Percentiles rank a stretch among this genome's conserved stretches.
Evolutionary conservation across 2,797 vertebrate genomes (phyloP).

Genomic region (Tapirus indicus): DNA sequence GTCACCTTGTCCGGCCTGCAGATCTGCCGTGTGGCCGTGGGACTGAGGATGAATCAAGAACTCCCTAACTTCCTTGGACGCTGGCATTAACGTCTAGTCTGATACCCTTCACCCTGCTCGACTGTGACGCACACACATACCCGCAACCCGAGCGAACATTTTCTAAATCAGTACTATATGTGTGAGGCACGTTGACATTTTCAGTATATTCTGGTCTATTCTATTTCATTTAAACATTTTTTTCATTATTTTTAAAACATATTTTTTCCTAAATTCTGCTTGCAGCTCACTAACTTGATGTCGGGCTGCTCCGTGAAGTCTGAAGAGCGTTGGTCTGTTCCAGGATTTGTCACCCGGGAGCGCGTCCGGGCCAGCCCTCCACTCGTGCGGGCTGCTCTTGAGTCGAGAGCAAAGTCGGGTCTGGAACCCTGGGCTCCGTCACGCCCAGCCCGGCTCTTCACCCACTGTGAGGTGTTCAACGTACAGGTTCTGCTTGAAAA

Average conservation of each 20-base stretch:
- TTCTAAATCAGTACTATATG: neutral
- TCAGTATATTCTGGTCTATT: neutral
- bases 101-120: neutral
- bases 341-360: accelerated
- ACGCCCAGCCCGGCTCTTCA: accelerated
- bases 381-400: accelerated
- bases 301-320: accelerated
- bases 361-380: neutral
- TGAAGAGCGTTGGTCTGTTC: neutral
- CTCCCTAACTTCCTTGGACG: neutral
- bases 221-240: neutral
- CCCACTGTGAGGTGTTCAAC: accelerated
- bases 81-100: neutral
- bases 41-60: neutral
- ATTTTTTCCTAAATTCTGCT: neutral
- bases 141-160: neutral
- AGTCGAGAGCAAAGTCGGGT: neutral
- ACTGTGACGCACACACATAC: neutral
- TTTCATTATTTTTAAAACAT: neutral
- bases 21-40: neutral
- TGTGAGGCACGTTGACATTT: neutral
- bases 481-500: accelerated
- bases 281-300: neutral
- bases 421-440: neutral
- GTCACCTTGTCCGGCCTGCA: neutral